Base-by-base conservation (phyloP, 2,888 invertebrate species). In the Cheiracanthium punctorium region DNA sequence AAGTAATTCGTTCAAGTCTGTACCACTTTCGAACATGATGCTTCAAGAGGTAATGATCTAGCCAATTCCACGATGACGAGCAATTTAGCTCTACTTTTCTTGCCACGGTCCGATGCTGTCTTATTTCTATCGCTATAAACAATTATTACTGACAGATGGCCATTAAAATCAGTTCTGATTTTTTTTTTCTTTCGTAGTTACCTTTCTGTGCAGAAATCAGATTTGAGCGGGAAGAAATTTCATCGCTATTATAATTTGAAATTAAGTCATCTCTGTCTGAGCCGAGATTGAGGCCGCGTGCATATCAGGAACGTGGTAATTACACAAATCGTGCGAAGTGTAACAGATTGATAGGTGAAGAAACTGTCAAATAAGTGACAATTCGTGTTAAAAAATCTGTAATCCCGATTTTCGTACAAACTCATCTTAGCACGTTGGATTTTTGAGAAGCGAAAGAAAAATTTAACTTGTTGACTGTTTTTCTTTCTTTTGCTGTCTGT, bases 121-220 rank as follows among this genome's bases (percentile, higher is more conserved):
- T 69, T 33, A 69, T 69, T 33, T 69, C 20, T 33, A 29, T 69
- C 33, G 32, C 69, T 69, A 69, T 69, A 69, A 20, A 69, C 69
- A 69, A 33, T 69, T 69, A 33, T 28, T 20, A 5, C 17, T 69
- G 69, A 33, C 69, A 69, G 69, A 69, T 24, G 33, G 33, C 33
- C 69, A 69, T 69, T 69, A 69, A 69, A 69, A 37, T n/a, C n/a
- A n/a, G n/a, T n/a, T n/a, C n/a, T n/a, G n/a, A n/a, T n/a, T n/a
- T n/a, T n/a, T n/a, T n/a, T n/a, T n/a, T n/a, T n/a, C n/a, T n/a
- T n/a, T n/a, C n/a, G n/a, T n/a, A n/a, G 5, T 20, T 69, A 33
- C 32, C 29, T 69, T 69, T 24, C 12, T 28, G 29, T 17, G 67
- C 10, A 67, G 17, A 48, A 48, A 48, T 48, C 48, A 30, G 69